A percentile compares a stretch with the other conserved stretches of the same genome.
These are phyloP conservation scores for Liopterus haemorrhoidalis DNA, from an alignment of 2,888 invertebrate species.

Conservation along the genomic window DNA sequence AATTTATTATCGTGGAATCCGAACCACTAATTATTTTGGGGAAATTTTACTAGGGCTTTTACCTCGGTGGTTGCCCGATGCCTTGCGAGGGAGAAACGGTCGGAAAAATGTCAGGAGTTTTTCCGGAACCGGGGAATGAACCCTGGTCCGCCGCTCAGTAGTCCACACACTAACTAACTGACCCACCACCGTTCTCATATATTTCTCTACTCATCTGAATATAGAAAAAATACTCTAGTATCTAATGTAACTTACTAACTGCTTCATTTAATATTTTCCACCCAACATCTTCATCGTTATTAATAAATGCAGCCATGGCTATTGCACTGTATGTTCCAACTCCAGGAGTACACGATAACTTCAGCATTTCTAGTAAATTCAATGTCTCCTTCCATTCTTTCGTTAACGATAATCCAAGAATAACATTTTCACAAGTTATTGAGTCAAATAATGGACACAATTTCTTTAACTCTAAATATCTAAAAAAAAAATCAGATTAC, in stretches of 20 bases:
- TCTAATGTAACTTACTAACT: constrained; percentile 35
- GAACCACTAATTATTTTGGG: too few relatives aligned
- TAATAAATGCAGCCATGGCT: constrained; percentile 54
- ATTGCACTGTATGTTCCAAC: constrained; percentile 50
- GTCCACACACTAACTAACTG: too few relatives aligned
- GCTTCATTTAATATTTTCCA: constrained; percentile 57
- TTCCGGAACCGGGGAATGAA: too few relatives aligned
- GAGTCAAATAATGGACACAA: constrained; percentile 57
- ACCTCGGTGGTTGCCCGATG: too few relatives aligned
- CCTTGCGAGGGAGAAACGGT: too few relatives aligned
- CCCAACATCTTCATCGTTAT: constrained; percentile 53
- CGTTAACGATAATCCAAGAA: constrained; percentile 59
- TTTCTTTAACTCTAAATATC: constrained; percentile 43
- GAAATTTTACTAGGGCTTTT: too few relatives aligned
- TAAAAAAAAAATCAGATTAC: constrained; percentile 26
- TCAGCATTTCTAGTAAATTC: constrained; percentile 55
- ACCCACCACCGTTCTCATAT: too few relatives aligned
- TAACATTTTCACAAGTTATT: constrained; percentile 54
- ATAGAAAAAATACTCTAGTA: not conserved
- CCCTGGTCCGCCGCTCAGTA: too few relatives aligned
- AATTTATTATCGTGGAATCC: too few relatives aligned
- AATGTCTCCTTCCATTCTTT: constrained; percentile 58
- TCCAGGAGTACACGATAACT: constrained; percentile 48
- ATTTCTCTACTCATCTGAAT: too few relatives aligned
- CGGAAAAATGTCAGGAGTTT: too few relatives aligned